Base-by-base conservation (phyloP, 2,113 vertebrate genomes). In the Sapajus apella region DNA sequence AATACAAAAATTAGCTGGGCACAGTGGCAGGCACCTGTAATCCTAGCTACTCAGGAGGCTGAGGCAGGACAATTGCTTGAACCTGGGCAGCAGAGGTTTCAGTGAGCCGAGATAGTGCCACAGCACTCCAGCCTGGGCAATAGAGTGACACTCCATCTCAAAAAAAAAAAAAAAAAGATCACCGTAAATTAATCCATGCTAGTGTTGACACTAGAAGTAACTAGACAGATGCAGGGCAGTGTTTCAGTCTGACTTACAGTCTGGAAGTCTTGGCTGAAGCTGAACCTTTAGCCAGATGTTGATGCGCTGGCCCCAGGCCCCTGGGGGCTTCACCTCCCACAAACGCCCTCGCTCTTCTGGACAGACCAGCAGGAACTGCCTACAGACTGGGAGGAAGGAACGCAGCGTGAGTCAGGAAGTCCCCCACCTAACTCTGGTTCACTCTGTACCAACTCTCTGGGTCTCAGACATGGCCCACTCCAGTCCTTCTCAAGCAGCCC, bases 221-320 rank as follows among this genome's bases (percentile, higher is more conserved):
- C 17, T 4, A 68, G 82, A 32, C 52, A 50, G 17, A 84, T 17
- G 56, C 16, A 72, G 37, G 9, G 88, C 56, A 47, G 13, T 21
- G 61, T 11, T 25, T 66, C 58, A 21, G 21, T 90, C 84, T 70
- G 58, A 98, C 98, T 98, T 97, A 99, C 99, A 80, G 66, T 97
- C 95, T 37, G 92, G 73, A 94, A 58, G 79, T 58, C 94, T 96
- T 13, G 93, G 6, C 70, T 80, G 98, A 37, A 99, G 98, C 87
- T 98, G 99, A 97, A 99, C 98, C 97, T 98, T 99, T 52, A 99
- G 98, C 99, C 99, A 99, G 98, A 99, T 99, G 98, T 99, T 99
- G 72, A 92, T n/a, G 8, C 99, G 96, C 94, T 99, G 99, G 94
- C 96, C 98, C 99, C 99, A 99, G 17, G 97, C 98, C 30, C 99